Evolutionary conservation across 2,888 invertebrate genomes (phyloP).

Genomic region (Rhingia campestris): DNA sequence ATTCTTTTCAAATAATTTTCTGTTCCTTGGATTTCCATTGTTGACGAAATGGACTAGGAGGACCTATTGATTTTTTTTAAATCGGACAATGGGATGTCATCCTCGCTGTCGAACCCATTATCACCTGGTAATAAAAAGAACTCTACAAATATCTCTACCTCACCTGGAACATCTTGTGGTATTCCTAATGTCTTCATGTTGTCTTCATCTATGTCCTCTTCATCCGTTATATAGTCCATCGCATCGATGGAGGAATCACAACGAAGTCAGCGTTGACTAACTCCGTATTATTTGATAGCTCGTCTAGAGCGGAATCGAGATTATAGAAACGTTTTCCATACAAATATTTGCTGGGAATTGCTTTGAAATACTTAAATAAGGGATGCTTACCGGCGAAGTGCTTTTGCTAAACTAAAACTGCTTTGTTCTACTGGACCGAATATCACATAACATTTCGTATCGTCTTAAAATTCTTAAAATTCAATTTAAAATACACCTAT

Average conservation of each 20-base stretch:
- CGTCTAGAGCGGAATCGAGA: slow-evolving; percentile 7
- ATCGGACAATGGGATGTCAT: slow-evolving; percentile 26
- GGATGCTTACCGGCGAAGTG: no score
- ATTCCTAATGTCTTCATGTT: slow-evolving; percentile 11
- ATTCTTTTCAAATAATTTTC: no score
- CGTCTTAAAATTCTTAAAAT: no score
- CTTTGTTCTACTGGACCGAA: no score
- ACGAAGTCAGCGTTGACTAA: slow-evolving; percentile 25
- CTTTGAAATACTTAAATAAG: no score
- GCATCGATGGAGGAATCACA: slow-evolving; percentile 24
- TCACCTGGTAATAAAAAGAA: background rate
- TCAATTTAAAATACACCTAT: no score
- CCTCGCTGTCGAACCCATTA: slow-evolving; percentile 15
- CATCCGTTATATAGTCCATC: slow-evolving; percentile 23
- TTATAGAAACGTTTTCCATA: slow-evolving; percentile 13
- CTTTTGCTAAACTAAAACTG: no score
- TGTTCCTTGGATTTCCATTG: slow-evolving; percentile 1
- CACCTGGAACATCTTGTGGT: slow-evolving; percentile 19
- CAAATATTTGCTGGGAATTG: slow-evolving; percentile 13
- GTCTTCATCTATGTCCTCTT: slow-evolving; percentile 32
- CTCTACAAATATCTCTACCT: slow-evolving; percentile 22
- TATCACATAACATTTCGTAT: no score
- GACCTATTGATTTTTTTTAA: slow-evolving; percentile 10
- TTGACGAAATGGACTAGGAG: slow-evolving; percentile 21
- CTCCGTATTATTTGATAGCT: slow-evolving; percentile 2